Evolutionary conservation across 2,113 vertebrate genomes (phyloP).

Genomic region (Carettochelys insculpta): DNA sequence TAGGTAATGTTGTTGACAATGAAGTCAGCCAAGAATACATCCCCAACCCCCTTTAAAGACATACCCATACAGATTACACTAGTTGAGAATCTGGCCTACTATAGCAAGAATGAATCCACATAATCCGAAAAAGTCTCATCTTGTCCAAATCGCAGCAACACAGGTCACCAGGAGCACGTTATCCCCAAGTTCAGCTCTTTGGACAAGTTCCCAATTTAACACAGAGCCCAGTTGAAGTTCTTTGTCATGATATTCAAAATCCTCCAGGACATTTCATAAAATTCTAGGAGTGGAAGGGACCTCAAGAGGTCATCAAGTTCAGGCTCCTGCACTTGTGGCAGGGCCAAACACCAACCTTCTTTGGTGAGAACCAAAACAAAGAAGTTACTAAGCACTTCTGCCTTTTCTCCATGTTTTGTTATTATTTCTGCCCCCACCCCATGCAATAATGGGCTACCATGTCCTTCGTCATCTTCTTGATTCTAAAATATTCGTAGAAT

Average conservation of each 20-base stretch:
- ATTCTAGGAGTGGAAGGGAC: too few species aligned
- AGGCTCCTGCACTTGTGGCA: too few species aligned
- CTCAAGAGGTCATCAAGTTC: too few species aligned
- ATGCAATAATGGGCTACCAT: too few species aligned
- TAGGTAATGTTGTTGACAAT: not conserved
- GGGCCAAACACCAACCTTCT: too few species aligned
- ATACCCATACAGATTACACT: not conserved
- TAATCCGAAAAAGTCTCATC: not conserved
- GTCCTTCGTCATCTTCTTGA: too few species aligned
- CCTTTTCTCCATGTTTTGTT: too few species aligned
- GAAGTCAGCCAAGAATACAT: not conserved
- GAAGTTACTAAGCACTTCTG: too few species aligned
- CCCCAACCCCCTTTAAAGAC: accelerated
- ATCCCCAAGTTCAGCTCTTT: not conserved
- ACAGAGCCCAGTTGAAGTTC: accelerated
- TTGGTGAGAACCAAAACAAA: too few species aligned
- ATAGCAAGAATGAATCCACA: not conserved
- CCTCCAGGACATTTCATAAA: not conserved
- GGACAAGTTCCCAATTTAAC: not conserved
- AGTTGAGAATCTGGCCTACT: not conserved
- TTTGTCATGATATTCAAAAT: not conserved
- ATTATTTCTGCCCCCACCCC: too few species aligned
- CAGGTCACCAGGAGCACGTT: not conserved
- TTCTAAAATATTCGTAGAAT: too few species aligned
- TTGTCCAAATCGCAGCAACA: not conserved